Base-by-base conservation (phyloP, 2,888 invertebrate species). In the Leptura quadrifasciata region DNA sequence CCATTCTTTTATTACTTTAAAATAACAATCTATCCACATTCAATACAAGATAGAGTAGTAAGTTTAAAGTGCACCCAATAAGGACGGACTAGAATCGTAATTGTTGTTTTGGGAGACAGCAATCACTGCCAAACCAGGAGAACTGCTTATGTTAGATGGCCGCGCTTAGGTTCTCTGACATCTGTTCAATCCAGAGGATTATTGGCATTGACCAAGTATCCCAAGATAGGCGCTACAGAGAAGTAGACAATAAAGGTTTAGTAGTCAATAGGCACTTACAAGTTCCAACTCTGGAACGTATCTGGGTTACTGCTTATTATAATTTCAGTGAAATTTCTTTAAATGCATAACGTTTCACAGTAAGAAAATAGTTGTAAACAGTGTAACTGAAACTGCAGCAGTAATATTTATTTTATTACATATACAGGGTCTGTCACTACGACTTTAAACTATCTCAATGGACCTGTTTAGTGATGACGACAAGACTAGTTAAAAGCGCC, bases 201-300 rank as follows among this genome's bases (percentile, higher is more conserved):
- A 57, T 57, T 21, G 57, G 57, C 57, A 57, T 15, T 57, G 57
- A 21, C 57, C 57, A 57, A 57, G 57, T 47, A 57, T 57, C 20
- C 57, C 10, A 57, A 21, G 15, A 2, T 15, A 21, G 20, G 21
- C 57, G 9, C 21, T 21, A 21, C 20, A 20, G 12, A 21, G 10
- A 15, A n/a, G n/a, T 57, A 20, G 57, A 57, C 57, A 57, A 12
- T 57, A 21, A 12, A 57, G 57, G 15, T 18, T 47, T 47, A 47
- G n/a, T 47, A 47, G n/a, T 47, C 47, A 47, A 47, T n/a, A 47
- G 47, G 47, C 20, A 57, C 57, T 20, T 57, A 57, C 20, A 6
- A 21, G 6, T 57, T 21, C 21, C 21, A 10, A 57, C 12, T 12
- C 21, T 20, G 1, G 10, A 21, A n/a, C 4, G 6, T n/a, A 15